phyloP scores from a whole-genome alignment of 2,113 vertebrate genomes.

The Colinus virginianus region DNA sequence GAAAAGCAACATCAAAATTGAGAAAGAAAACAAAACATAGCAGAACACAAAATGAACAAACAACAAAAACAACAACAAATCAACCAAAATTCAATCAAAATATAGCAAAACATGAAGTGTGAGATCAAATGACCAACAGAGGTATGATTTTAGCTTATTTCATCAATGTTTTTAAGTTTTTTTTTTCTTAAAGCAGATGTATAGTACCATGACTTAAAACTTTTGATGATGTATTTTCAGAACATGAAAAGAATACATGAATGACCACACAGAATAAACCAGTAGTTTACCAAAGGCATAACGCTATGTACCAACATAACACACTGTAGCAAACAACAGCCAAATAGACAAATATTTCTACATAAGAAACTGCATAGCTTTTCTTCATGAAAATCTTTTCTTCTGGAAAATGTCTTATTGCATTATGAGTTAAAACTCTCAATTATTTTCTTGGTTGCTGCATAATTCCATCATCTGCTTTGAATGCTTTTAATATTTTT shows the following conservation, averaged over 20 bases:
- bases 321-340: background rate
- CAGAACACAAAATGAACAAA: background rate
- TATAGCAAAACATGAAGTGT: background rate
- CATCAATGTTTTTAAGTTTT: background rate
- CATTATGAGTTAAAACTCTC: background rate
- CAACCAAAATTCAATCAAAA: background rate
- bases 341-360: background rate
- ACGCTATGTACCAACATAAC: background rate
- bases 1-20: background rate
- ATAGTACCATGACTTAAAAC: fast-evolving
- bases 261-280: background rate
- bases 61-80: background rate
- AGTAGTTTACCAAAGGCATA: background rate
- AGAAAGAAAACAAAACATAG: background rate
- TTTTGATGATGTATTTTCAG: background rate
- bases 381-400: background rate
- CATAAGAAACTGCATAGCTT: background rate
- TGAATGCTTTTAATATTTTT: background rate
- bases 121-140: fast-evolving
- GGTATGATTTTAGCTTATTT: background rate
- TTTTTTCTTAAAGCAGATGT: background rate
- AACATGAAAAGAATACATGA: background rate
- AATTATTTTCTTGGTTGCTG: background rate
- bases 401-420: background rate
- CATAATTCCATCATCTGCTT: background rate